A percentile compares a stretch with the other conserved stretches of the same genome.
Conservation (phyloP, 2,797 vertebrate genomes). For the Lagorchestes hirsutus region DNA sequence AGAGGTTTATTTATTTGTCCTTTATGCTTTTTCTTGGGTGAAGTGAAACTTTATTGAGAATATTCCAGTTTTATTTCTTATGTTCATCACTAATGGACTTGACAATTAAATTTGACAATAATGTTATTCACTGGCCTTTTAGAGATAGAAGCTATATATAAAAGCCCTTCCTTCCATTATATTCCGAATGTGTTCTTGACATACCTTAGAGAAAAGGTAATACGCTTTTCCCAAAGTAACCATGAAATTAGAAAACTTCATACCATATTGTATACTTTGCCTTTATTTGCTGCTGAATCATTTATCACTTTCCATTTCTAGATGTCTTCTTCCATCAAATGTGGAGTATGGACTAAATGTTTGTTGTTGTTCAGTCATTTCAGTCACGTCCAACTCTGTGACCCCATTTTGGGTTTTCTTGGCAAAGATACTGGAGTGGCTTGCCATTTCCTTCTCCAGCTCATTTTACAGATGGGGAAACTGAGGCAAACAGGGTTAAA, state of each 20-base stretch:
- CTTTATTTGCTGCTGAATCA: background rate
- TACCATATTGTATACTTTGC: background rate
- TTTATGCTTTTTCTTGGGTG: background rate
- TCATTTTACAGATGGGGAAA: background rate
- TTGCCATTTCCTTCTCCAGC: background rate
- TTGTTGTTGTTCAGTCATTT: background rate
- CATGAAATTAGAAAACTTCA: background rate
- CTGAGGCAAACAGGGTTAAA: background rate
- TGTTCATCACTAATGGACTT: background rate
- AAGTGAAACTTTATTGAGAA: background rate
- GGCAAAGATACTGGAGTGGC: background rate
- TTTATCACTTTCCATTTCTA: background rate
- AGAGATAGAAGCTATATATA: background rate
- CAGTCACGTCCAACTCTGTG: background rate
- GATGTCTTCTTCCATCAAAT: background rate
- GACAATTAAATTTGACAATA: background rate
- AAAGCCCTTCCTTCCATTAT: background rate
- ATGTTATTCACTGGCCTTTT: background rate
- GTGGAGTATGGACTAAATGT: background rate
- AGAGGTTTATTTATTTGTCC: background rate
- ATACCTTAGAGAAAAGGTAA: background rate
- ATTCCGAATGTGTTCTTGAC: background rate
- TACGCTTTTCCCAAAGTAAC: background rate
- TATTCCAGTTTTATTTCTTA: background rate
- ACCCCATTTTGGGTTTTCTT: background rate